These are phyloP conservation scores for Metopia argyrocephala DNA, from an alignment of 2,888 invertebrate species.

Conservation along the genomic window DNA sequence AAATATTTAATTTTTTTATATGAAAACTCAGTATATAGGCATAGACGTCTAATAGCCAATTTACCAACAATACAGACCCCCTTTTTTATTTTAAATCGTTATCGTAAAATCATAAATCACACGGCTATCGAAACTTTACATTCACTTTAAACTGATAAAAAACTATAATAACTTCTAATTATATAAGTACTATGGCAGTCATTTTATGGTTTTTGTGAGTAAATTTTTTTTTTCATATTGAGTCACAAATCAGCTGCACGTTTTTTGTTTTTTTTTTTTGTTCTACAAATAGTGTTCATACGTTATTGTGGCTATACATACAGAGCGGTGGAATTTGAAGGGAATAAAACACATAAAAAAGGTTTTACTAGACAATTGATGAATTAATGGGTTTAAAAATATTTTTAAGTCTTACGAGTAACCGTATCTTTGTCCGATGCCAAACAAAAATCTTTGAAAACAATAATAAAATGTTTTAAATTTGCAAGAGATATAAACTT, in stretches of 20 bases:
- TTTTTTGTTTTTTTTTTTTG: background rate
- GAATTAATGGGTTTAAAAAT: no score
- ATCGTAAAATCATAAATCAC: constrained; percentile 74
- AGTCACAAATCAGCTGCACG: constrained; percentile 48
- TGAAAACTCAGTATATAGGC: background rate
- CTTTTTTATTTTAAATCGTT: constrained; percentile 63
- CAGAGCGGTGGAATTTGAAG: background rate
- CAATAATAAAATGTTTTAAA: no score
- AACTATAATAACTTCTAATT: constrained; percentile 43
- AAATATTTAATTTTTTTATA: constrained; percentile 31
- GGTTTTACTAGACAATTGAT: background rate
- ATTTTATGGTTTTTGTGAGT: background rate
- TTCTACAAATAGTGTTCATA: background rate
- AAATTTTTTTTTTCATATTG: constrained; percentile 1
- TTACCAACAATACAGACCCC: constrained; percentile 29
- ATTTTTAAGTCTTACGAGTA: no score
- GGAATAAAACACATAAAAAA: background rate
- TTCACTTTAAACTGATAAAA: constrained; percentile 55
- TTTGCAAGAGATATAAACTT: no score
- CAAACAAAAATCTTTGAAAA: no score
- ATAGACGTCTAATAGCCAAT: constrained; percentile 4
- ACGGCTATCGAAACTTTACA: constrained; percentile 75
- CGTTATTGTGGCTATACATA: background rate
- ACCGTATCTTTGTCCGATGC: no score
- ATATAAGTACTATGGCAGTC: background rate